These are phyloP conservation scores for Eupelmus urozonus DNA, from an alignment of 2,888 invertebrate genomes.

Conservation along the genomic window DNA sequence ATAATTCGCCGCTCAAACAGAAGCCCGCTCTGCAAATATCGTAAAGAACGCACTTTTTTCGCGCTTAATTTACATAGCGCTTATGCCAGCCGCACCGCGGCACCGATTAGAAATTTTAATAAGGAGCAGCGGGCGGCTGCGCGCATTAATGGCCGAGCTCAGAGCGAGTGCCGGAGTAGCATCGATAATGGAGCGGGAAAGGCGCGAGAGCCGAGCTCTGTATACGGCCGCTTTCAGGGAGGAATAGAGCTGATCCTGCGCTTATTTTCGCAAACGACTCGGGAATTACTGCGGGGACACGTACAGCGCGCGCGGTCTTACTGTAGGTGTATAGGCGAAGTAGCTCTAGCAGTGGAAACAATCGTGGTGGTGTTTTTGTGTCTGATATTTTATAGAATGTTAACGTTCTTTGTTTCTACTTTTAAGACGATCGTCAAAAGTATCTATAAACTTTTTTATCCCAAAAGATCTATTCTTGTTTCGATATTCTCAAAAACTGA, in stretches of 20 bases:
- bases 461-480: no score
- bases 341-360: no score
- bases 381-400: no score
- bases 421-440: no score
- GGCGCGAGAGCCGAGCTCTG: no score
- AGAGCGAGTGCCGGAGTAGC: conserved; percentile 50
- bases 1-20: not conserved
- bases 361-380: no score
- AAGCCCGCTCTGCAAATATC: conserved; percentile 4
- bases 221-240: conserved; percentile 14
- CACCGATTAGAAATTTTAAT: conserved; percentile 79
- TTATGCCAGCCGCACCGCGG: conserved; percentile 75
- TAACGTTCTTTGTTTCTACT: no score
- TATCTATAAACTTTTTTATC: no score
- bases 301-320: conserved; percentile 15
- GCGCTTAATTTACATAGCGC: conserved; percentile 21
- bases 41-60: conserved; percentile 13
- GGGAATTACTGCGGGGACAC: conserved; percentile 60
- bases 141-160: conserved; percentile 67
- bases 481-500: no score
- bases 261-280: conserved; percentile 63
- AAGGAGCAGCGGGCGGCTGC: conserved; percentile 68
- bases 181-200: conserved; percentile 62
- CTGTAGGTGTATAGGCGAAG: no score
- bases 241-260: conserved; percentile 64